phyloP scores from a whole-genome alignment of 1,140 invertebrate genomes.

The Lutraria rhynchaena region DNA sequence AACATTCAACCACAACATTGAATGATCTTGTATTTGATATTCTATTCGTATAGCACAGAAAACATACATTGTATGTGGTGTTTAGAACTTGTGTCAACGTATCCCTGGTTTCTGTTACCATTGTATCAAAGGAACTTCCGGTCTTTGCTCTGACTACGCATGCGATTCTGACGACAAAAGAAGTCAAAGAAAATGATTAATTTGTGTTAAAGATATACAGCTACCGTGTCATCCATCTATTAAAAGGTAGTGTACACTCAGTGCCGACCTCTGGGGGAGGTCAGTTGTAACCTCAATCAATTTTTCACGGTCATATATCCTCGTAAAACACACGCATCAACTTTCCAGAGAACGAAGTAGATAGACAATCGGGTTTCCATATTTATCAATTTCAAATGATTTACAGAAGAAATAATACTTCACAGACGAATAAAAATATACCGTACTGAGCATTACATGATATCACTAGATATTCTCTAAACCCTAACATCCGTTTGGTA shows the following conservation, averaged over 20 bases:
- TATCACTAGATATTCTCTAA: too few relatives aligned
- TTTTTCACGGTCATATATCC: neutral
- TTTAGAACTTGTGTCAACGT: constrained; percentile 4
- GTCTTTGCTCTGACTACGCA: neutral
- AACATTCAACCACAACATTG: constrained; percentile 42
- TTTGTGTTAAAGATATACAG: neutral
- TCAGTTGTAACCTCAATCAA: neutral
- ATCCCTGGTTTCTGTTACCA: constrained; percentile 1
- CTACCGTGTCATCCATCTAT: neutral
- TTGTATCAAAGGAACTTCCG: neutral
- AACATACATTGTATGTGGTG: constrained; percentile 1
- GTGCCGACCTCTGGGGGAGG: neutral
- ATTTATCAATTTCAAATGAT: too few relatives aligned
- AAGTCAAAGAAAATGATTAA: neutral
- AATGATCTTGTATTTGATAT: neutral
- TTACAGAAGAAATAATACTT: too few relatives aligned
- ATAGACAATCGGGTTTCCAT: too few relatives aligned
- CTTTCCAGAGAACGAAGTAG: neutral
- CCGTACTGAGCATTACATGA: too few relatives aligned
- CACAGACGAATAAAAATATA: too few relatives aligned
- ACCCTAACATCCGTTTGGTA: too few relatives aligned
- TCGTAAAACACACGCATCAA: neutral
- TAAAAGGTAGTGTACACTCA: neutral
- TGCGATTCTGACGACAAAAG: constrained; percentile 4
- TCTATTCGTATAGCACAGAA: constrained; percentile 5